Conservation (phyloP, 2,888 invertebrate species). For the Cactoblastis cactorum region DNA sequence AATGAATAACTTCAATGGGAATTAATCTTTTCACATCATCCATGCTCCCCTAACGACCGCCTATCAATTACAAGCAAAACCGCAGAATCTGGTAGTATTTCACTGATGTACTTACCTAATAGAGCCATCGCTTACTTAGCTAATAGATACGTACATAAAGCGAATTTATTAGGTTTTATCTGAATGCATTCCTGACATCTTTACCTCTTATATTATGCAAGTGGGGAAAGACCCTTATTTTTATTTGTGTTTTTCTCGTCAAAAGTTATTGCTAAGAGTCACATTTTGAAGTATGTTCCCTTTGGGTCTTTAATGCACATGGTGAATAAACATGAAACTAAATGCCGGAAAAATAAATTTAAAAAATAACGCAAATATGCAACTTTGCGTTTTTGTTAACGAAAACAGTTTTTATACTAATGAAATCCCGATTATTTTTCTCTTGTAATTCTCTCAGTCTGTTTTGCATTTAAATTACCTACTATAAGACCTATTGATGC, state of each 20-base stretch:
- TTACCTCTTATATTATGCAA: slow-evolving; percentile 54
- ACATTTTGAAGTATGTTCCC: slow-evolving; percentile 37
- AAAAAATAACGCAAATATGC: no score
- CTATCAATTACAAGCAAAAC: slow-evolving; percentile 9
- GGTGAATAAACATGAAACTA: not conserved
- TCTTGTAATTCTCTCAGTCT: no score
- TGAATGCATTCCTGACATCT: slow-evolving; percentile 20
- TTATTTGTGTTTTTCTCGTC: slow-evolving; percentile 58
- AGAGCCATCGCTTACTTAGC: slow-evolving; percentile 4
- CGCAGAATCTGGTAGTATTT: slow-evolving; percentile 12
- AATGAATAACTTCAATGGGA: not conserved
- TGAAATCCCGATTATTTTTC: no score
- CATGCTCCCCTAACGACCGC: not conserved
- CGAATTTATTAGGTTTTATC: slow-evolving; percentile 19
- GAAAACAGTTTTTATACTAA: no score
- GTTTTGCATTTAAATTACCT: no score
- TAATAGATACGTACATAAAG: slow-evolving; percentile 10
- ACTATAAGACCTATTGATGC: no score
- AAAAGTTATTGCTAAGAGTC: slow-evolving; percentile 51
- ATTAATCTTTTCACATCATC: slow-evolving; percentile 7
- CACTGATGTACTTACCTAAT: slow-evolving; percentile 18
- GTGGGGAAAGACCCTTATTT: slow-evolving; percentile 49
- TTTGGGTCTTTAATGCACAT: not conserved
- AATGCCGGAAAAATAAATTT: no score
- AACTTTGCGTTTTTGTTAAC: no score